phyloP scores from a whole-genome alignment of 2,797 vertebrate species.

The Pogoniulus pusillus region DNA sequence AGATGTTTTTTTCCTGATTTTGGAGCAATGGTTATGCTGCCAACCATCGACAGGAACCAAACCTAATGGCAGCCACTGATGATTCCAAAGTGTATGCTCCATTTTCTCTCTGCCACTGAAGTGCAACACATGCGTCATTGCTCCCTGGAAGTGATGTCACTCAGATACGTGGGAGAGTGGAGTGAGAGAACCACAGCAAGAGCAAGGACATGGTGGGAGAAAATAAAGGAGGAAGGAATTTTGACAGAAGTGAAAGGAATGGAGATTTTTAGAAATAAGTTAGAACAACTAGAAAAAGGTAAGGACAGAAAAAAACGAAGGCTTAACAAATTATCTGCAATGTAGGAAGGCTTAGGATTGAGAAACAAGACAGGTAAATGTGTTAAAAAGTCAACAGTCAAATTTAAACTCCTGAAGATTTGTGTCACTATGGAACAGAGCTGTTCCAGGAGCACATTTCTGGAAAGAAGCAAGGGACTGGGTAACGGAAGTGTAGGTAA shows the following conservation, averaged over 20 bases:
- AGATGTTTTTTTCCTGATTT: not conserved
- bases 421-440: not conserved
- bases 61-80: not conserved
- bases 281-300: not conserved
- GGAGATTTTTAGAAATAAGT: not conserved
- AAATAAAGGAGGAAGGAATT: not conserved
- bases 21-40: not conserved
- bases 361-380: not conserved
- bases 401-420: not conserved
- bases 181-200: not conserved
- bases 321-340: not conserved
- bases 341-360: not conserved
- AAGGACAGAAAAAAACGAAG: not conserved
- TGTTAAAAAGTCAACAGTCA: not conserved
- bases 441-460: not conserved
- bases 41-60: not conserved
- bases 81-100: not conserved
- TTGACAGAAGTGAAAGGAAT: not conserved
- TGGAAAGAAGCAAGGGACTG: not conserved
- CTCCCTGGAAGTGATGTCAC: not conserved
- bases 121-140: not conserved
- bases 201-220: not conserved
- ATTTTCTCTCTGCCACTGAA: not conserved
- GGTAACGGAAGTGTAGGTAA: not conserved
- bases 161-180: not conserved